Percentiles rank a stretch among this genome's conserved stretches.
These are phyloP conservation scores for Drosophila colorata DNA, from an alignment of 2,888 invertebrate genomes.

Conservation along the genomic window DNA sequence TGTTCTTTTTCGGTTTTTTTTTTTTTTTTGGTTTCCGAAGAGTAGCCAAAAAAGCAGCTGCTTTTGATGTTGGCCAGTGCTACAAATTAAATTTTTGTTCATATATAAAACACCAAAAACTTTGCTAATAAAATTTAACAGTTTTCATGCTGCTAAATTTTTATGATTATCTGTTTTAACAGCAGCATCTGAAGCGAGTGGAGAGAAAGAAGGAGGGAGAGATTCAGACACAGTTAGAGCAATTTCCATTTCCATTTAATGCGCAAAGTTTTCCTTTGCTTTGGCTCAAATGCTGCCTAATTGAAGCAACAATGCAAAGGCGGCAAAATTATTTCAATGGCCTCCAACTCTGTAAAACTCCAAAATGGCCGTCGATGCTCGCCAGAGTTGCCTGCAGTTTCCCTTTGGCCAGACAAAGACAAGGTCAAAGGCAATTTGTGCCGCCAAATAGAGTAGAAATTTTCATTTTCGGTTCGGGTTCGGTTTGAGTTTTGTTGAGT, in stretches of 20 bases:
- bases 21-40: conserved; percentile 1
- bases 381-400: conserved; percentile 29
- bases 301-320: conserved; percentile 72
- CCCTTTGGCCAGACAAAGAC: conserved; percentile 34
- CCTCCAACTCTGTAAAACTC: conserved; percentile 15
- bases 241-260: conserved; percentile 63
- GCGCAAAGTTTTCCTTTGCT: conserved; percentile 59
- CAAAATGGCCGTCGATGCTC: conserved; percentile 51
- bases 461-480: conserved; percentile 28
- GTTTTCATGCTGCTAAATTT: conserved; percentile 72
- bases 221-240: conserved; percentile 33
- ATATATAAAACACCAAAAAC: conserved; percentile 48
- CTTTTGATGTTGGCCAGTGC: conserved; percentile 75
- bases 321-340: conserved; percentile 71
- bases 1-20: background rate
- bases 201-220: background rate
- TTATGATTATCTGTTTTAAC: conserved; percentile 69
- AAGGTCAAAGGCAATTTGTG: conserved; percentile 80
- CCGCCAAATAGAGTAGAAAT: conserved; percentile 67
- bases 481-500: conserved; percentile 9
- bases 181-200: conserved; percentile 1
- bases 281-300: conserved; percentile 70
- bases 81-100: conserved; percentile 64
- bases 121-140: conserved; percentile 76
- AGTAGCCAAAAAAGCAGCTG: conserved; percentile 61